Evolutionary conservation across 2,888 invertebrate species (phyloP).

Genomic region (Volucella inanis): DNA sequence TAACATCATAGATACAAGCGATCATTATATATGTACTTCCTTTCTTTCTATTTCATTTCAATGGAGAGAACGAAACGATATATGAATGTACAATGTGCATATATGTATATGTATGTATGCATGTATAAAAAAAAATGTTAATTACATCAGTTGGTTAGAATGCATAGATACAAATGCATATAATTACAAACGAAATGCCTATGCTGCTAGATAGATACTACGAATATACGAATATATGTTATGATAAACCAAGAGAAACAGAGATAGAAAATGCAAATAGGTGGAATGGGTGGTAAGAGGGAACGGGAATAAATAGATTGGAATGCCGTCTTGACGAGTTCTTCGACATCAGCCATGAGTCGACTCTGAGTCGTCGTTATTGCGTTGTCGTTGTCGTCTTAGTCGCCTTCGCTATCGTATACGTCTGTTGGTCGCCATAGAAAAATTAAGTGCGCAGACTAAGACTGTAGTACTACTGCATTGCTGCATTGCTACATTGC

Average conservation of each 20-base stretch:
- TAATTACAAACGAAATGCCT: slow-evolving; percentile 73
- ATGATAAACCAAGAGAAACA: slow-evolving; percentile 1
- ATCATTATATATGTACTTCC: slow-evolving; percentile 69
- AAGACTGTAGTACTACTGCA: slow-evolving; percentile 14
- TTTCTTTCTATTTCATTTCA: slow-evolving; percentile 52
- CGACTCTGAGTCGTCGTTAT: slow-evolving; percentile 49
- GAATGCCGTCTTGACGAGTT: slow-evolving; percentile 75
- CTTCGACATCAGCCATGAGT: slow-evolving; percentile 73
- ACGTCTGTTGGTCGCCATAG: not conserved
- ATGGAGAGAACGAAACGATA: slow-evolving; percentile 2
- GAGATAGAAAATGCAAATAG: slow-evolving; percentile 41
- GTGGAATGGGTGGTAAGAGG: slow-evolving; percentile 49
- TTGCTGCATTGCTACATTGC: slow-evolving; percentile 21
- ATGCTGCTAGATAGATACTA: slow-evolving; percentile 62
- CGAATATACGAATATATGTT: not conserved
- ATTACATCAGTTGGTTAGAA: slow-evolving; percentile 74
- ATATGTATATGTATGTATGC: too few species aligned
- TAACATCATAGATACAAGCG: slow-evolving; percentile 10
- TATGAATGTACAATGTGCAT: too few species aligned
- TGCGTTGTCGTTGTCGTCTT: slow-evolving; percentile 40
- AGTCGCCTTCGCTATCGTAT: slow-evolving; percentile 4
- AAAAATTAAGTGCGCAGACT: slow-evolving; percentile 10
- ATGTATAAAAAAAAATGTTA: slow-evolving; percentile 36
- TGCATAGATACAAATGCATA: slow-evolving; percentile 75
- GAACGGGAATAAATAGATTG: slow-evolving; percentile 64